Evolutionary conservation across 2,797 vertebrate genomes (phyloP).

Genomic region (Telmatherina bonti): DNA sequence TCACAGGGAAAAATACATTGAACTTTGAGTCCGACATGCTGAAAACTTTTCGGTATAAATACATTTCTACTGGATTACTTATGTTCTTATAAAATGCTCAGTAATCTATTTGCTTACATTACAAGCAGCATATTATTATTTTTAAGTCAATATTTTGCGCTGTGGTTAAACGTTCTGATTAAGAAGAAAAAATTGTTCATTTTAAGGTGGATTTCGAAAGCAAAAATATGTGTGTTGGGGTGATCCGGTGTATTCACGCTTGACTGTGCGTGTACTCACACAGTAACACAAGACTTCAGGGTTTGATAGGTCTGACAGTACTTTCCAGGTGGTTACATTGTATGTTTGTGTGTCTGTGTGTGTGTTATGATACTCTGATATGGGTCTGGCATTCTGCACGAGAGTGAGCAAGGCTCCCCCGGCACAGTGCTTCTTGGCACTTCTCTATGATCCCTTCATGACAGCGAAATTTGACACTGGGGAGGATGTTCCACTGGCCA

Average conservation of each 20-base stretch:
- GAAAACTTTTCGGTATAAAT: not conserved
- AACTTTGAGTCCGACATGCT: not conserved
- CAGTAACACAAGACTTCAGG: slow-evolving; percentile 27
- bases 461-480: slow-evolving; percentile 75
- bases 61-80: not conserved
- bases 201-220: slow-evolving; percentile 37
- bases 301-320: slow-evolving; percentile 37
- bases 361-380: slow-evolving; percentile 65
- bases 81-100: not conserved
- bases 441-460: slow-evolving; percentile 68
- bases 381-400: slow-evolving; percentile 34
- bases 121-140: slow-evolving; percentile 1
- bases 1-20: not conserved
- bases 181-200: slow-evolving; percentile 3
- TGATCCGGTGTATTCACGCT: slow-evolving; percentile 6
- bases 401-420: slow-evolving; percentile 57
- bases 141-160: not conserved
- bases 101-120: not conserved
- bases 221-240: slow-evolving; percentile 24
- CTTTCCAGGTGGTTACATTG: slow-evolving; percentile 65
- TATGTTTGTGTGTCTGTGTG: slow-evolving; percentile 38
- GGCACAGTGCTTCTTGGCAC: slow-evolving; percentile 68
- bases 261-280: slow-evolving; percentile 22
- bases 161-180: slow-evolving; percentile 8
- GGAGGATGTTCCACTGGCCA: slow-evolving; percentile 71